Evolutionary conservation across 1,140 invertebrate species (phyloP).

Genomic region (Drosophila rhopaloa): DNA sequence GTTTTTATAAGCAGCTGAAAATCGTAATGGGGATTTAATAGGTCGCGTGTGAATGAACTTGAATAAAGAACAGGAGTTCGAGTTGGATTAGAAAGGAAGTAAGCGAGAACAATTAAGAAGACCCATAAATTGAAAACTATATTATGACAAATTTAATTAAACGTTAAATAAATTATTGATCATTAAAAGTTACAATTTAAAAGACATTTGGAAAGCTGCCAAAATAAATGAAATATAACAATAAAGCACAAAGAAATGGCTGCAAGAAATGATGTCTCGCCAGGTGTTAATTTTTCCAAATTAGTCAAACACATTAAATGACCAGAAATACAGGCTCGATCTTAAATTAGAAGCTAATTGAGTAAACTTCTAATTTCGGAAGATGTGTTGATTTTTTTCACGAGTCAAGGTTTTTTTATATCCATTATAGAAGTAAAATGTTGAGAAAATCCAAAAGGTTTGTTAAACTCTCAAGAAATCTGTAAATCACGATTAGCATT

Average conservation of each 20-base stretch:
- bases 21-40: constrained; percentile 1
- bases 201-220: not conserved
- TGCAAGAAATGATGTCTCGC: not conserved
- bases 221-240: not conserved
- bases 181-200: not conserved
- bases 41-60: constrained; percentile 25
- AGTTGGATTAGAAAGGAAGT: not conserved
- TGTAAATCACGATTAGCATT: too few species aligned
- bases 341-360: constrained; percentile 14
- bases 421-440: not conserved
- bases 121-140: not conserved
- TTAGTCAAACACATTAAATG: constrained; percentile 8
- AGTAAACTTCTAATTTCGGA: not conserved
- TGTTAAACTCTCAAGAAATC: not conserved
- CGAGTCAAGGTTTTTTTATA: constrained; percentile 4
- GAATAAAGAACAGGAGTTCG: not conserved
- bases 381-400: not conserved
- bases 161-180: too few species aligned
- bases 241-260: not conserved
- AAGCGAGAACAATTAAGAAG: too few species aligned
- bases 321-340: not conserved
- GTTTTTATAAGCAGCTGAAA: constrained; percentile 5
- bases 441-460: too few species aligned
- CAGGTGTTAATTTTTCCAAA: constrained; percentile 25
- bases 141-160: too few species aligned